Evolutionary conservation across 2,888 invertebrate genomes (phyloP).

Genomic region (Drosophila prostipennis): DNA sequence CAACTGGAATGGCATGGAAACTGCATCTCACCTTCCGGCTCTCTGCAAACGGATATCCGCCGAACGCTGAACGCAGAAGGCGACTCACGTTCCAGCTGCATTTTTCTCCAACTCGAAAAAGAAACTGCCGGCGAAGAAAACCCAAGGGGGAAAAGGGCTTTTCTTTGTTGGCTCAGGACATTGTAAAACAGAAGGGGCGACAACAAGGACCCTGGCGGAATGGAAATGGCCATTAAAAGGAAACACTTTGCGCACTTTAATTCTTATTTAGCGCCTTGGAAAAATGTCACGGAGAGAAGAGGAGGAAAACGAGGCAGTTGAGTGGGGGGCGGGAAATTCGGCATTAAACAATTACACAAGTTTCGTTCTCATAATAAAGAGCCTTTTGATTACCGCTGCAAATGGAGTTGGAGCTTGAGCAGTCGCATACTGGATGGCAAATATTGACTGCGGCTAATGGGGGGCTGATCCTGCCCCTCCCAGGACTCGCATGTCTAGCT

Average conservation of each 20-base stretch:
- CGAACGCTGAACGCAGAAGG: slow-evolving; percentile 48
- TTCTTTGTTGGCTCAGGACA: slow-evolving; percentile 46
- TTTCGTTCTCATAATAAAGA: slow-evolving; percentile 18
- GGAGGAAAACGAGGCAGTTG: not conserved
- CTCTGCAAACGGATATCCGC: slow-evolving; percentile 65
- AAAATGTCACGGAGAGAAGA: slow-evolving; percentile 37
- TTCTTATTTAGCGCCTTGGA: slow-evolving; percentile 66
- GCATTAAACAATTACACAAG: slow-evolving; percentile 40
- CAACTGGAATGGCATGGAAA: slow-evolving; percentile 12
- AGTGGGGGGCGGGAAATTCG: slow-evolving; percentile 33
- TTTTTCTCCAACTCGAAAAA: slow-evolving; percentile 55
- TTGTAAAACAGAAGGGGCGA: slow-evolving; percentile 60
- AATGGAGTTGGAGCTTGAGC: not conserved
- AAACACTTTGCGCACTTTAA: slow-evolving; percentile 68
- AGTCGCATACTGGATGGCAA: slow-evolving; percentile 2
- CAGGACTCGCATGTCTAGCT: slow-evolving; percentile 61
- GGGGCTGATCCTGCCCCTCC: not conserved
- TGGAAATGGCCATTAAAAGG: slow-evolving; percentile 48
- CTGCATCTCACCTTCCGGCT: slow-evolving; percentile 56
- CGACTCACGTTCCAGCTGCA: slow-evolving; percentile 70
- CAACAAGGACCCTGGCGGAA: slow-evolving; percentile 46
- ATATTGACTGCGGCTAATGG: slow-evolving; percentile 19
- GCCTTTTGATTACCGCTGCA: slow-evolving; percentile 17
- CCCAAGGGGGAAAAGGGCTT: slow-evolving; percentile 12
- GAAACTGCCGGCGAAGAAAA: slow-evolving; percentile 5